phyloP scores from a whole-genome alignment of 1,140 invertebrate species.

The Pygmarrhopalites habei region DNA sequence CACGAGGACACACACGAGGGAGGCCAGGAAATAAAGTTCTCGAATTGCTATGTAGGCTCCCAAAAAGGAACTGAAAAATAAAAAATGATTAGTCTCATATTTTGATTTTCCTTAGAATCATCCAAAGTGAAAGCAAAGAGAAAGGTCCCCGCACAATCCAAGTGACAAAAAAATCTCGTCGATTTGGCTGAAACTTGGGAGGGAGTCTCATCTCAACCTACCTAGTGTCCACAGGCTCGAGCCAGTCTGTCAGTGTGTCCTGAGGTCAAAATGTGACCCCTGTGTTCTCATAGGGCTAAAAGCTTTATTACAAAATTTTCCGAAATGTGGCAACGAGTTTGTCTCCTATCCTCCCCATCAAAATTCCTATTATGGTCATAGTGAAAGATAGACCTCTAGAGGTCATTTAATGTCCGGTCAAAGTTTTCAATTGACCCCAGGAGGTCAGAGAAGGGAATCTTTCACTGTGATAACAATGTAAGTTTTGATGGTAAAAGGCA shows the following conservation, averaged over 20 bases:
- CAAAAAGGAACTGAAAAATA: slow-evolving; percentile 28
- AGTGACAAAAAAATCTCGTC: neutral
- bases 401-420: no score
- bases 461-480: no score
- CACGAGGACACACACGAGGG: slow-evolving; percentile 26
- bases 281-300: no score
- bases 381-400: no score
- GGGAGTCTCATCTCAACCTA: neutral
- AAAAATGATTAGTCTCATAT: slow-evolving; percentile 7
- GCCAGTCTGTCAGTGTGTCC: neutral
- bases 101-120: neutral
- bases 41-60: slow-evolving; percentile 35
- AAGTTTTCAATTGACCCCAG: no score
- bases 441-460: no score
- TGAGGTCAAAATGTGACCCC: no score
- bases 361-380: no score
- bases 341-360: no score
- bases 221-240: neutral
- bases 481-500: no score
- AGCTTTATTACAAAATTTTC: no score
- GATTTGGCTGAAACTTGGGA: neutral
- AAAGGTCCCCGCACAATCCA: neutral
- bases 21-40: slow-evolving; percentile 32
- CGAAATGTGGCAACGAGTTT: no score
- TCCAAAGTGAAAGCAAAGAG: neutral